phyloP scores from a whole-genome alignment of 2,888 invertebrate genomes.

The Proisotoma minuta region DNA sequence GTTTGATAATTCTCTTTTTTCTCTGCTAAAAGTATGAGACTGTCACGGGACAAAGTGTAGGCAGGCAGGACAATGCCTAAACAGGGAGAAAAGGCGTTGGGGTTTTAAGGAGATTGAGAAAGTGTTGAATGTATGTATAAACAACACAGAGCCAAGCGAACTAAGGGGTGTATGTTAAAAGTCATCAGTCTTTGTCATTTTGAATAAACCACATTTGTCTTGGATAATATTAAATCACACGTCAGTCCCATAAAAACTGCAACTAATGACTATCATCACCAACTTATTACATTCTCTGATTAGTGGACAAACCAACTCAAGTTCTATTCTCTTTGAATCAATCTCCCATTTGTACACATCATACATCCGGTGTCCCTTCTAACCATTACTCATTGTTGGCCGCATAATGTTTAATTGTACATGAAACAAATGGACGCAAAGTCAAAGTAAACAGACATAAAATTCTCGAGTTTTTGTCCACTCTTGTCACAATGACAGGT shows the following conservation, averaged over 20 bases:
- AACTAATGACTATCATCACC: conserved; percentile 29
- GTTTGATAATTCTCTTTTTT: no score
- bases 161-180: conserved; percentile 40
- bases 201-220: conserved; percentile 47
- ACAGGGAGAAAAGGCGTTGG: conserved; percentile 12
- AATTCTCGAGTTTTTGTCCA: conserved; percentile 10
- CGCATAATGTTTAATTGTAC: conserved; percentile 4
- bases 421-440: conserved; percentile 2
- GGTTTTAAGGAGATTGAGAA: conserved; percentile 7
- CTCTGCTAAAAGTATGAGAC: neutral
- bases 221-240: conserved; percentile 47
- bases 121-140: neutral
- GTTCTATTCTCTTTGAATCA: no score
- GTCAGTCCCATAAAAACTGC: conserved; percentile 27
- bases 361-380: neutral
- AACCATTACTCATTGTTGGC: conserved; percentile 3
- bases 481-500: conserved; percentile 6
- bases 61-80: neutral
- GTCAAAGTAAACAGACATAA: conserved; percentile 24
- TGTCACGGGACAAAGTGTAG: neutral
- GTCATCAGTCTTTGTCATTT: conserved; percentile 48
- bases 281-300: conserved; percentile 25
- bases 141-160: conserved; percentile 15
- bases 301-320: conserved; percentile 4
- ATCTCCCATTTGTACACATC: neutral